Conservation (phyloP, 2,113 vertebrate species). For the Sebastes schlegelii region DNA sequence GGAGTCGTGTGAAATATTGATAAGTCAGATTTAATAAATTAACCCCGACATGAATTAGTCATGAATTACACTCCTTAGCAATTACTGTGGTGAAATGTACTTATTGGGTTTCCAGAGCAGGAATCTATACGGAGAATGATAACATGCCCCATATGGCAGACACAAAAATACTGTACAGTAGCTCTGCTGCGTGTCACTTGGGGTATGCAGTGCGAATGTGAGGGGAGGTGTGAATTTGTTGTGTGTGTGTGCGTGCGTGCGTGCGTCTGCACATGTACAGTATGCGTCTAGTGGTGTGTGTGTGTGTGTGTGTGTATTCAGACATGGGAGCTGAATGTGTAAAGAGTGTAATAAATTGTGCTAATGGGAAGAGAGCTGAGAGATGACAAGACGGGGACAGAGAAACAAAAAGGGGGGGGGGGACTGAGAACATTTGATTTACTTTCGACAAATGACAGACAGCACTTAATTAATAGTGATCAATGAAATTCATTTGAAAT, state of each 20-base stretch:
- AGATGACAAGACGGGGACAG: background rate
- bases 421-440: conserved; percentile 6
- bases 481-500: conserved; percentile 9
- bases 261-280: conserved; percentile 29
- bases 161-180: conserved; percentile 29
- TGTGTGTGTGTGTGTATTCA: conserved; percentile 21
- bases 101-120: conserved; percentile 62
- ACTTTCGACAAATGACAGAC: conserved; percentile 29
- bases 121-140: conserved; percentile 64
- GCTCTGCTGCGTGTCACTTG: conserved; percentile 22
- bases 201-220: conserved; percentile 28
- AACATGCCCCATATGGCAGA: conserved; percentile 55
- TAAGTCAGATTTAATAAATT: conserved; percentile 81
- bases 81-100: conserved; percentile 69
- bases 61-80: conserved; percentile 78
- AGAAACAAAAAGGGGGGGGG: background rate
- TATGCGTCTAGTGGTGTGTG: conserved; percentile 2
- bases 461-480: conserved; percentile 20
- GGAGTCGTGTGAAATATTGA: conserved; percentile 80
- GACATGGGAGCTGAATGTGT: conserved; percentile 30
- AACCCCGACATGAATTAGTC: conserved; percentile 79
- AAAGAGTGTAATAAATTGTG: conserved; percentile 47
- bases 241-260: conserved; percentile 11
- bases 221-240: conserved; percentile 52
- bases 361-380: conserved; percentile 36